Conservation (phyloP, 2,888 invertebrate species). For the Nemurella pictetii region DNA sequence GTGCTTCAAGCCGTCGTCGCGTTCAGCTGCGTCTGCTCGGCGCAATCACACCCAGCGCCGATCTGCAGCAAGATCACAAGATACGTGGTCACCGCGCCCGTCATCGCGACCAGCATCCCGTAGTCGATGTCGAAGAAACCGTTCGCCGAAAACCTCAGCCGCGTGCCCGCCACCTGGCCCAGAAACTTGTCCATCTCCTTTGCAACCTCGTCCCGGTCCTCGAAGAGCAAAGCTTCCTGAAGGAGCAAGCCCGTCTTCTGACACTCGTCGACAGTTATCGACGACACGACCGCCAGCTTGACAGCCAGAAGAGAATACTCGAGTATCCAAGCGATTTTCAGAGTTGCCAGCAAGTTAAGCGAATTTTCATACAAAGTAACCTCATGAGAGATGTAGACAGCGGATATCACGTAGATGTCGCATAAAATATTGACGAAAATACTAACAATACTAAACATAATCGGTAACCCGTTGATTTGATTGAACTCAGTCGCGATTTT, state of each 20-base stretch:
- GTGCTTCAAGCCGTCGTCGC: not conserved
- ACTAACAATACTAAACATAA: not conserved
- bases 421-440: not conserved
- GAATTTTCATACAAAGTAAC: not conserved
- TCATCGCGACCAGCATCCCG: not conserved
- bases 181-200: not conserved
- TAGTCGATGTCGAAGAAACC: slow-evolving; percentile 18
- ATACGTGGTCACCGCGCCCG: slow-evolving; percentile 1
- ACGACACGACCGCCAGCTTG: not conserved
- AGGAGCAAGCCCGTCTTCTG: not conserved
- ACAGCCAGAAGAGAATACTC: not conserved
- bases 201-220: not conserved
- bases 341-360: not conserved
- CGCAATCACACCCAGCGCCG: not conserved
- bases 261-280: not conserved
- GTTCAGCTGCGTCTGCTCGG: not conserved
- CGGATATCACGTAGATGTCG: not conserved
- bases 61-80: not conserved
- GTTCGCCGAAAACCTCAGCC: not conserved
- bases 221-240: not conserved
- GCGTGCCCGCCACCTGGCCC: not conserved
- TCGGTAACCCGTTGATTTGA: not conserved
- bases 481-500: not conserved
- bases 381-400: not conserved
- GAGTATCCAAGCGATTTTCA: not conserved